These are phyloP conservation scores for Tragelaphus buxtoni DNA, from an alignment of 2,113 vertebrate species.

Conservation along the genomic window DNA sequence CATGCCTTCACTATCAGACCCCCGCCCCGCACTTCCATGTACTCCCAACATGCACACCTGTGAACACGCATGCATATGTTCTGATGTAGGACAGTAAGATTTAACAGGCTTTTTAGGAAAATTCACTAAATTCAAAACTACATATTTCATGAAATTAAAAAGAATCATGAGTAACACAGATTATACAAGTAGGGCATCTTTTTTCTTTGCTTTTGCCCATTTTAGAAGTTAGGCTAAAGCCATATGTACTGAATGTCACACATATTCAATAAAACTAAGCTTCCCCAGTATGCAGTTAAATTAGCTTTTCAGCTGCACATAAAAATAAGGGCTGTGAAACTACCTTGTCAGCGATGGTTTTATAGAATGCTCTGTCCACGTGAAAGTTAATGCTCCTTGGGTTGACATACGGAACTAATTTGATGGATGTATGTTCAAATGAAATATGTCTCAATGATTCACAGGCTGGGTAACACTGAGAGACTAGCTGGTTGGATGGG, in stretches of 20 bases:
- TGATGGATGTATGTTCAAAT: conserved; percentile 59
- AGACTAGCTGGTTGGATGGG: not conserved
- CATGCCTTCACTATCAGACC: not conserved
- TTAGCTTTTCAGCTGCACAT: conserved; percentile 21
- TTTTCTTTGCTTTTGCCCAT: not conserved
- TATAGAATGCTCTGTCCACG: not conserved
- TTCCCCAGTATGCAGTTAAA: not conserved
- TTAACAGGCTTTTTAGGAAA: not conserved
- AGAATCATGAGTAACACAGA: not conserved
- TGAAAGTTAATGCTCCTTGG: conserved; percentile 20
- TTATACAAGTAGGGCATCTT: not conserved
- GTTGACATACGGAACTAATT: conserved; percentile 48
- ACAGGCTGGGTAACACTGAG: not conserved
- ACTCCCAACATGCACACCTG: no score
- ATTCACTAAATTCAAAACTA: not conserved
- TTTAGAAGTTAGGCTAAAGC: not conserved
- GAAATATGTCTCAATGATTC: conserved; percentile 9
- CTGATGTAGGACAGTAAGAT: not conserved
- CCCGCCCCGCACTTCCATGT: not conserved
- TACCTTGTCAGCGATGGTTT: conserved; percentile 2
- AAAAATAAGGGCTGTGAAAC: conserved; percentile 47
- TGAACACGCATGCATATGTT: rapidly evolving
- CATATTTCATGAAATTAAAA: not conserved
- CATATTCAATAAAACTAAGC: not conserved
- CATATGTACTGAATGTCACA: not conserved